phyloP scores from a whole-genome alignment of 2,888 invertebrate genomes.

The Acleris literana region DNA sequence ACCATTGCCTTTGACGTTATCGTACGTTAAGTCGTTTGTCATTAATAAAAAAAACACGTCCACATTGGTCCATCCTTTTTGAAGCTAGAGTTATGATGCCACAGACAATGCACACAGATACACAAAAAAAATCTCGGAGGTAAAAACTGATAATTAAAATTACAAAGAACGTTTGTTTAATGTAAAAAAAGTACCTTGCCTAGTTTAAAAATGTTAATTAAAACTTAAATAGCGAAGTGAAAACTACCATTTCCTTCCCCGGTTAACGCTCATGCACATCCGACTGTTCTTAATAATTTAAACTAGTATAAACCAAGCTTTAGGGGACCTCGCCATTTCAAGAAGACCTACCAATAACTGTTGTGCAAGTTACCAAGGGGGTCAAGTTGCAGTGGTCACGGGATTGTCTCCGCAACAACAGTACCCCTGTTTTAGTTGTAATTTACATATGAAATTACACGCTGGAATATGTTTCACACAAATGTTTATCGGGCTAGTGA shows the following conservation, averaged over 20 bases:
- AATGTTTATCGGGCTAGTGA: constrained; percentile 57
- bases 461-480: constrained; percentile 69
- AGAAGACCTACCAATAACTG: constrained; percentile 46
- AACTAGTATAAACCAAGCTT: constrained; percentile 68
- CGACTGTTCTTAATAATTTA: constrained; percentile 71
- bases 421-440: constrained; percentile 75
- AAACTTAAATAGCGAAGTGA: not conserved
- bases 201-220: not conserved
- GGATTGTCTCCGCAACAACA: constrained; percentile 65
- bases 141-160: too few species aligned
- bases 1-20: too few species aligned
- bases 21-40: too few species aligned
- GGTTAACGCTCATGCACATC: constrained; percentile 11
- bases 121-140: too few species aligned
- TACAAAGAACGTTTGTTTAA: too few species aligned
- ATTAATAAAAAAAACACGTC: too few species aligned
- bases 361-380: constrained; percentile 41
- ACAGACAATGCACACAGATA: too few species aligned
- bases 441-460: constrained; percentile 82
- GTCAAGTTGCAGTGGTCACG: constrained; percentile 49
- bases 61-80: too few species aligned
- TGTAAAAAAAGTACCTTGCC: too few species aligned
- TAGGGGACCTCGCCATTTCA: constrained; percentile 50
- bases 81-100: too few species aligned
- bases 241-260: constrained; percentile 1